phyloP scores from a whole-genome alignment of 2,113 vertebrate species.

The Sinocyclocheilus grahami region DNA sequence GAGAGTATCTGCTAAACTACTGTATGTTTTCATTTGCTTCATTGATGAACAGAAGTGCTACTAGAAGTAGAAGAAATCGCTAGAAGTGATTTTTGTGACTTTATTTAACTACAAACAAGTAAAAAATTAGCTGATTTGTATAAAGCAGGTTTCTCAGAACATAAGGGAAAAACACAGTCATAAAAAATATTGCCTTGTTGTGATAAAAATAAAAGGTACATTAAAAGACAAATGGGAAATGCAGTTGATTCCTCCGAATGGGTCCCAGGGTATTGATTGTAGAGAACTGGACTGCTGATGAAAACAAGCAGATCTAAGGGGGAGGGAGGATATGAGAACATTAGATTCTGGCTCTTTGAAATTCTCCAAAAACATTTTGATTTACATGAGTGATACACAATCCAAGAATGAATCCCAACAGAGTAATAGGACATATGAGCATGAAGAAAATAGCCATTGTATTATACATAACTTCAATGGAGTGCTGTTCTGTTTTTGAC shows the following conservation, averaged over 20 bases:
- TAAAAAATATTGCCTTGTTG: constrained; percentile 1
- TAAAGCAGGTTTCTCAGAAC: background rate
- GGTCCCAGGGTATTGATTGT: constrained; percentile 55
- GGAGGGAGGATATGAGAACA: constrained; percentile 51
- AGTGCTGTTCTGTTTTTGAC: constrained; percentile 35
- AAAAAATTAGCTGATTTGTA: background rate
- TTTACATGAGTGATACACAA: constrained; percentile 4
- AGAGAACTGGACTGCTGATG: constrained; percentile 65
- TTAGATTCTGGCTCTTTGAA: constrained; percentile 31
- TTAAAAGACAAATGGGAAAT: constrained; percentile 14
- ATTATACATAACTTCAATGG: constrained; percentile 44
- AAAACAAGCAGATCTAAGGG: constrained; percentile 72
- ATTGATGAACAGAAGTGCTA: background rate
- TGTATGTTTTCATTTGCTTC: background rate
- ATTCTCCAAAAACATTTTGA: constrained; percentile 31
- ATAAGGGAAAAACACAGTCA: background rate
- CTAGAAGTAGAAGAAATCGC: too few relatives aligned
- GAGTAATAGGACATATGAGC: constrained; percentile 38
- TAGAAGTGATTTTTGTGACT: background rate
- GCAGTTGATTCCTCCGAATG: constrained; percentile 6
- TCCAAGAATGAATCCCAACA: constrained; percentile 25
- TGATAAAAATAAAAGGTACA: background rate
- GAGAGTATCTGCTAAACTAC: background rate
- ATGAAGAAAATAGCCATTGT: constrained; percentile 35
- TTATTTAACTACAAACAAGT: constrained; percentile 13